These are phyloP conservation scores for Perognathus longimembris DNA, from an alignment of 2,113 vertebrate species.

Conservation along the genomic window DNA sequence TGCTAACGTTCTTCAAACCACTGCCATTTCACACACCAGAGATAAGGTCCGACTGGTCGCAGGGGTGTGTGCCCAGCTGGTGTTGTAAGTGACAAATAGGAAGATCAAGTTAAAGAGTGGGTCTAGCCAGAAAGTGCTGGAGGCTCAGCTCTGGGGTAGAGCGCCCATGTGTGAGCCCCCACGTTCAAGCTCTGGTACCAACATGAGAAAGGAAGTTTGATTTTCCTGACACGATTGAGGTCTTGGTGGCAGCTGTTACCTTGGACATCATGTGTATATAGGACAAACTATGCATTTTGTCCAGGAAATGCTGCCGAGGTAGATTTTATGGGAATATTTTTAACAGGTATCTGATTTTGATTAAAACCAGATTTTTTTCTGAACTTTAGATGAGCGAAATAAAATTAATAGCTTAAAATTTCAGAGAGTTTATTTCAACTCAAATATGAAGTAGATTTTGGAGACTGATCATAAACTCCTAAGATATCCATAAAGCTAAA, in stretches of 20 bases:
- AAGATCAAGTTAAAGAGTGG: too few species aligned
- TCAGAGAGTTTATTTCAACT: slow-evolving; percentile 38
- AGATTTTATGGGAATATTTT: slow-evolving; percentile 46
- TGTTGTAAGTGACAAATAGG: too few species aligned
- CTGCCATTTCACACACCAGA: not conserved
- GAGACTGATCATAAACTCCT: slow-evolving; percentile 39
- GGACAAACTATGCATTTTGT: slow-evolving; percentile 10
- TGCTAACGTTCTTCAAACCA: not conserved
- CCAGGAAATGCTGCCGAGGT: slow-evolving; percentile 7
- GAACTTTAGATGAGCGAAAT: not conserved
- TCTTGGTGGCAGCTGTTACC: not conserved
- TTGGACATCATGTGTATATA: not conserved
- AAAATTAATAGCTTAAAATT: slow-evolving; percentile 19
- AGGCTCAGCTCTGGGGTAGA: too few species aligned
- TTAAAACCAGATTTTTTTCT: not conserved
- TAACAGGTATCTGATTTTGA: slow-evolving; percentile 38
- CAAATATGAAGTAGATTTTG: slow-evolving; percentile 47
- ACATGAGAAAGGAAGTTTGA: not conserved
- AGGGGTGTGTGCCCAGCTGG: too few species aligned
- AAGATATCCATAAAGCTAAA: slow-evolving; percentile 52
- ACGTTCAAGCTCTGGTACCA: too few species aligned
- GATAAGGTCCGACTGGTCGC: too few species aligned
- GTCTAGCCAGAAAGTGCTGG: too few species aligned
- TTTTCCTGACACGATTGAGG: not conserved
- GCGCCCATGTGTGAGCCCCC: too few species aligned